Evolutionary conservation across 2,113 vertebrate genomes (phyloP).

Genomic region (Ornithorhynchus anatinus): DNA sequence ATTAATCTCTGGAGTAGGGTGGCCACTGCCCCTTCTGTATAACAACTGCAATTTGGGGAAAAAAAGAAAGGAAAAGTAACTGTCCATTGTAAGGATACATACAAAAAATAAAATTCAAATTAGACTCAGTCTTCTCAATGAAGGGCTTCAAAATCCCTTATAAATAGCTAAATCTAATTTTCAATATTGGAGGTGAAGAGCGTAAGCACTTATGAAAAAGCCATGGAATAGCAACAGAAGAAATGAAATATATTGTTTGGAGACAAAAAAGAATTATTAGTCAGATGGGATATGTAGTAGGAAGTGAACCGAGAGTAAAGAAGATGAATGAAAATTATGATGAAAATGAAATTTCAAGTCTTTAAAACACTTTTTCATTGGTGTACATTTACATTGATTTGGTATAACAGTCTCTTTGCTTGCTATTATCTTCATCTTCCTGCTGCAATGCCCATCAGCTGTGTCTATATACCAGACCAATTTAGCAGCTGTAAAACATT

Average conservation of each 20-base stretch:
- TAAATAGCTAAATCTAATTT: neutral
- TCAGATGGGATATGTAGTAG: neutral
- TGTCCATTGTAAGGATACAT: no score
- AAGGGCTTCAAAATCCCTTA: neutral
- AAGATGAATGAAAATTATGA: neutral
- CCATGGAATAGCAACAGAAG: neutral
- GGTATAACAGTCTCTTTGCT: slow-evolving; percentile 8
- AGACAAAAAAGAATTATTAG: neutral
- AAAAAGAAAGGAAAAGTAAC: no score
- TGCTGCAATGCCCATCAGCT: slow-evolving; percentile 34
- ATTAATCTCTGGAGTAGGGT: no score
- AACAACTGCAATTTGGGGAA: no score
- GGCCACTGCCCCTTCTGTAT: no score
- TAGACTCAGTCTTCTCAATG: no score
- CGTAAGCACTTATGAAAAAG: no score
- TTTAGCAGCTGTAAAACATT: slow-evolving; percentile 57
- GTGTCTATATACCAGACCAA: slow-evolving; percentile 7
- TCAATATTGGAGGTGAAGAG: neutral
- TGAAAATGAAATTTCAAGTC: neutral
- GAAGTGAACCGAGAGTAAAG: neutral
- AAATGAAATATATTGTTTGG: no score
- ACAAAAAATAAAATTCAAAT: no score
- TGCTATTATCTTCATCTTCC: slow-evolving; percentile 38
- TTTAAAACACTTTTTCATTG: neutral
- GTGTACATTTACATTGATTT: slow-evolving; percentile 14